Evolutionary conservation across 2,113 vertebrate species (phyloP), one percentile per base, ranked within the genome.

Genomic region (Platysternon megacephalum): DNA sequence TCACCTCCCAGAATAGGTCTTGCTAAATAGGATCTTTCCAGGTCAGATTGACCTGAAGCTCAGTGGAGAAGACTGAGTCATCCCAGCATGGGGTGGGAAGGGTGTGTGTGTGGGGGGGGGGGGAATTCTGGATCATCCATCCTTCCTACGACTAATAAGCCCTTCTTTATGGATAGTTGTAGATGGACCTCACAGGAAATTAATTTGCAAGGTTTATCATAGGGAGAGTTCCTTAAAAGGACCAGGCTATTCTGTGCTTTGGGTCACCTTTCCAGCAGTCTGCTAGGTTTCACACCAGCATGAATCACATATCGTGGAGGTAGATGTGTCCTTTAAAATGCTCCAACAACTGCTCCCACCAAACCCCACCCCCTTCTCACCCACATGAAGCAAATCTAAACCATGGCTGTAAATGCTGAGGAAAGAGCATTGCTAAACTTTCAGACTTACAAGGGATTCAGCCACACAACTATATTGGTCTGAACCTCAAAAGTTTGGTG

Each of bases 21-120:
- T 94, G 42, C 92, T 95, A 53, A 82, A 81, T 91, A 93, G 68
- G 29, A 91, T 87, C 48, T 93, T 88, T 89, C 86, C 82, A 95
- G 97, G 97, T 98, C 97, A 96, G 1, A 3, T 9, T 98, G 97
- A 97, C 97, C 94, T 0, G 96, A 93, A 97, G 94, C 96, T 97
- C 92, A 96, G 61, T 93, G 89, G 52, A 96, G 93, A 93, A 85
- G 92, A 51, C 76, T 97, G 96, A 97, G 92, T 97, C 95, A 96
- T 96, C 90, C 82, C 19, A 83, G 84, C 8, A 5, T 1, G 1
- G 72, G 84, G 84, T 83, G 61, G 79, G 26, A n/a, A n/a, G n/a
- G n/a, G n/a, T n/a, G n/a, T n/a, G n/a, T n/a, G n/a, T n/a, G n/a
- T n/a, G 74, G 65, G 92, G 86, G 89, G 95, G 94, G 96, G 79